Evolutionary conservation across 2,888 invertebrate genomes (phyloP), one percentile per base, ranked within the genome.

Genomic region (Willowsia nigromaculata): DNA sequence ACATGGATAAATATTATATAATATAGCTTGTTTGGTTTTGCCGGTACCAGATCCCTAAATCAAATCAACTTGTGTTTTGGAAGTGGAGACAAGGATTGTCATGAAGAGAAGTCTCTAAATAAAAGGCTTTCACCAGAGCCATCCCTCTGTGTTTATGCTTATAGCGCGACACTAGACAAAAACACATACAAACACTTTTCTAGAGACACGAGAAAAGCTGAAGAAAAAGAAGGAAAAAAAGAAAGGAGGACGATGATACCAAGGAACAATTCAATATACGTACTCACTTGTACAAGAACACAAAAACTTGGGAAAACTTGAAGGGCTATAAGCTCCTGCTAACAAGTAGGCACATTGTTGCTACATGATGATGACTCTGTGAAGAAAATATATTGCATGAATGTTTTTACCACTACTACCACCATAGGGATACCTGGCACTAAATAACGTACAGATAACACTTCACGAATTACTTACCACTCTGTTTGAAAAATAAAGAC

Each of bases 1-100:
- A 47, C 6, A 15, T 56, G 18, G 53, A 78, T 78, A 78, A 53
- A 59, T 80, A 59, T 50, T 33, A 9, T n/a, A 84, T 59, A 11
- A 68, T 83, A 84, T 71, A 83, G 37, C 84, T 53, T 84, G 76
- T 76, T 56, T n/a, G 37, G 59, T 33, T 80, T 78, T 80, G 80
- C 40, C 80, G 80, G 50, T 85, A 71, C 59, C n/a, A 89, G 80
- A 85, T 33, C 81, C 78, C 86, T 90, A 90, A 90, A 90, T 90
- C 90, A 90, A 90, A 90, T 90, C 90, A 90, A 85, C 81, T 81
- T 89, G 85, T 89, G 89, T 89, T 89, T 76, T 82, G 47, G 43
- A 76, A 50, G 59, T 53, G 65, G 78, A 82, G 85, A 65, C 82
- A 85, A 50, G 56, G 85, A 83, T 78, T 85, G 86, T 86, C 90